phyloP scores from a whole-genome alignment of 2,113 vertebrate genomes.

The Stercorarius parasiticus region DNA sequence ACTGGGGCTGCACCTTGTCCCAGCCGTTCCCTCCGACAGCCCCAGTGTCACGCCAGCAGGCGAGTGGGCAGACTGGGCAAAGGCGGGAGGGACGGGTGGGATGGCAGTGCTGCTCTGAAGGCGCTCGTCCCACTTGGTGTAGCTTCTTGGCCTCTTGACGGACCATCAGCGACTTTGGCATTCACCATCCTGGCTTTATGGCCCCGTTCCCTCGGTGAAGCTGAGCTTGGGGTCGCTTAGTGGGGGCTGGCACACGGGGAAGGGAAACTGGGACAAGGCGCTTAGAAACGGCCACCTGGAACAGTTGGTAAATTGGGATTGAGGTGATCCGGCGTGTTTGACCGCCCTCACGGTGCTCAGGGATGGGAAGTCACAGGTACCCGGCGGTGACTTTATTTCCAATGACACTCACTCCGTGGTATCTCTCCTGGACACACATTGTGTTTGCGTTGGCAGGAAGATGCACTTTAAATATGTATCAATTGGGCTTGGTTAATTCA shows the following conservation, averaged over 20 bases:
- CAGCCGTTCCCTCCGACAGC: neutral
- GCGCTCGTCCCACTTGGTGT: accelerated
- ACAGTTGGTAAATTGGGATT: accelerated
- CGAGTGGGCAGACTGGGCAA: neutral
- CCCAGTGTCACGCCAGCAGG: neutral
- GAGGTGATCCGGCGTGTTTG: accelerated
- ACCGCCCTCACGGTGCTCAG: accelerated
- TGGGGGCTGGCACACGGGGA: accelerated
- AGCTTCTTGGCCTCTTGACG: accelerated
- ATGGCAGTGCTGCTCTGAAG: neutral
- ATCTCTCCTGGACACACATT: neutral
- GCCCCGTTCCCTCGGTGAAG: accelerated
- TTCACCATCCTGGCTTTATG: accelerated
- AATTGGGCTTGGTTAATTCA: neutral
- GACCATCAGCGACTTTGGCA: accelerated
- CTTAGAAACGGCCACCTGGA: neutral
- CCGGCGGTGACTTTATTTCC: neutral
- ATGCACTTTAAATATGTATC: neutral
- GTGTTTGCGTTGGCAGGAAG: neutral
- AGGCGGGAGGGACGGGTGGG: neutral
- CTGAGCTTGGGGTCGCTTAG: neutral
- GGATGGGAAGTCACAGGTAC: accelerated
- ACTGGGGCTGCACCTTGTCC: neutral
- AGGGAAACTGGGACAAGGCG: accelerated
- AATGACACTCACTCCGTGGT: neutral